Base-by-base conservation (phyloP, 2,888 invertebrate genomes). In the Eristalis arbustorum region DNA sequence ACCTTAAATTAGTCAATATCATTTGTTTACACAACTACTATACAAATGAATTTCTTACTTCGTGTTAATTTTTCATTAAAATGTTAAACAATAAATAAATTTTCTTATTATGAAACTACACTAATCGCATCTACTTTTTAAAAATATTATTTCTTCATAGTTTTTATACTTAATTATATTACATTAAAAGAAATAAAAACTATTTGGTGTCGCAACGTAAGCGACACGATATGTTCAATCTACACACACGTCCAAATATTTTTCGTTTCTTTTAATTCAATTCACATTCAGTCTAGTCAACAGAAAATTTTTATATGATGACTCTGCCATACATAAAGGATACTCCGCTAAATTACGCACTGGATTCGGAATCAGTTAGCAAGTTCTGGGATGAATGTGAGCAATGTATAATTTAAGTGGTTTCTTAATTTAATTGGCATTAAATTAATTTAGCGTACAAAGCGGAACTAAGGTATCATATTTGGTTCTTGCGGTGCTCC, bases 401-500 rank as follows among this genome's bases (percentile, higher is more conserved):
- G 31, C 31, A 57, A 13, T 31, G 1, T n/a, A 40, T 57, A 66
- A 73, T 49, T 59, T 73, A 42, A 28, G 34, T 64, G 11, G 1
- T 71, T 74, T 56, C 31, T 42, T 37, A 63, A 28, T 75, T 67
- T 64, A 49, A 25, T 49, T 11, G 40, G 61, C 76, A 64, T 76
- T 72, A 80, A 72, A 73, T 69, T 69, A 62, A n/a, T 66, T 78
- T 74, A 81, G 73, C 14, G 57, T 40, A 34, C n/a, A 75, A 79
- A 69, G 40, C 34, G 66, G 84, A 90, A 90, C 90, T 92, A 92
- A 56, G 93, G 93, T 90, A 93, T 93, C 90, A 92, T 92, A 89
- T 93, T 93, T 88, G 93, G 92, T 89, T 93, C 93, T 85, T 93
- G 92, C 80, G 92, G 90, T 59, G 91, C 91, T 80, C 93, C 93